Percentiles rank a stretch among this genome's conserved stretches.
phyloP scores from a whole-genome alignment of 2,113 vertebrate species.

The Rhineura floridana region DNA sequence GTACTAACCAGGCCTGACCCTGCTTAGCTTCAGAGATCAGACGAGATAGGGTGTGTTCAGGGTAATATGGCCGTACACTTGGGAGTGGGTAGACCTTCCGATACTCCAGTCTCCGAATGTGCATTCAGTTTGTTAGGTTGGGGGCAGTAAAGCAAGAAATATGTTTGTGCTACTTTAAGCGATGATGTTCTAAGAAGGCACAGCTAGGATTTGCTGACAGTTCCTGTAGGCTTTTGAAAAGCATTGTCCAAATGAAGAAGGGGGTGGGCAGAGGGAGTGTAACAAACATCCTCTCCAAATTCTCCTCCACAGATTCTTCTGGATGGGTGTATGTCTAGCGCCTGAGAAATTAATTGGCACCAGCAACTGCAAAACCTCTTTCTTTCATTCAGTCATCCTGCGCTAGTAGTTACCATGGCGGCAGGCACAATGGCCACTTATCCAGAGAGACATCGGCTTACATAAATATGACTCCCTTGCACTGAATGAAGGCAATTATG shows the following conservation, averaged over 20 bases:
- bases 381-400: not conserved
- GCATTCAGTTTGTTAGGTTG: not conserved
- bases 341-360: not conserved
- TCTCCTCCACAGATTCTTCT: not conserved
- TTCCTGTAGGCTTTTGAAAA: not conserved
- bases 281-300: not conserved
- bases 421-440: constrained; percentile 14
- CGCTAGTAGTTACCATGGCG: not conserved
- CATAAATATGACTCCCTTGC: not conserved
- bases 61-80: too few relatives aligned
- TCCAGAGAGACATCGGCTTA: not conserved
- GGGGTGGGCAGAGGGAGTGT: not conserved
- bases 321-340: not conserved
- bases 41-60: too few relatives aligned
- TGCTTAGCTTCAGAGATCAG: too few relatives aligned
- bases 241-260: not conserved
- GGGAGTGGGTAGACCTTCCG: too few relatives aligned
- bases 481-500: not conserved
- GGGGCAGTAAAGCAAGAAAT: too few relatives aligned
- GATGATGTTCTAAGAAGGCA: not conserved
- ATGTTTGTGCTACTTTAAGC: not conserved
- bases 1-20: too few relatives aligned
- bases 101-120: too few relatives aligned
- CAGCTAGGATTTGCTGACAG: not conserved
- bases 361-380: not conserved